Base-by-base conservation (phyloP, 2,113 vertebrate species). In the Rhynchomys soricoides region DNA sequence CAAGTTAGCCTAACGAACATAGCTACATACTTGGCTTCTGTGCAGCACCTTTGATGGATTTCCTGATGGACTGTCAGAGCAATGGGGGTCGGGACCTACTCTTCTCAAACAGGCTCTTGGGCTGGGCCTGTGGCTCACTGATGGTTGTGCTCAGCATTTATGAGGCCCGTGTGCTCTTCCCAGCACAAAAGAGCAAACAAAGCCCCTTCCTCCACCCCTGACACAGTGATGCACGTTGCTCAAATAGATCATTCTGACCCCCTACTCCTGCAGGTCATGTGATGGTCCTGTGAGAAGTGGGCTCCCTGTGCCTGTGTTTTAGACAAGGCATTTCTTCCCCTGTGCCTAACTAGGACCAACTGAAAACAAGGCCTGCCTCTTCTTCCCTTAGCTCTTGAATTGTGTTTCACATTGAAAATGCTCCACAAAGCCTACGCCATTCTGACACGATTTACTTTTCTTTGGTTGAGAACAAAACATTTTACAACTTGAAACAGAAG, bases 321-420 rank as follows among this genome's bases (percentile, higher is more conserved):
- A n/a, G 29, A 55, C 19, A 37, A 68, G 37, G 3, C 43, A 9
- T 50, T 50, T 89, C 78, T 43, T 26, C 15, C 40, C 16, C 19
- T 70, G 59, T 21, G 4, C 55, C 43, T 68, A 64, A 11, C 77
- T 73, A 31, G 7, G 70, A 29, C 17, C 73, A 82, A 73, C 66
- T 75, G 68, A 64, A 94, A 95, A 79, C 40, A 64, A 83, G 24
- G 37, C 55, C 40, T 87, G 55, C 50, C 82, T 24, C 70, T 64
- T 48, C 40, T 86, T 85, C 48, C 83, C 55, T 85, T 94, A 85
- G 43, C 64, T 90, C 79, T 95, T 71, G 45, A 90, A 73, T 88
- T 89, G 37, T 90, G 12, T 4, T 55, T 93, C 90, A 68, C 22
- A 68, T 74, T 86, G 40, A 45, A 90, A 68, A n/a, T 5, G 83